These are phyloP conservation scores for Mugil cephalus DNA, from an alignment of 2,113 vertebrate genomes.

Conservation along the genomic window DNA sequence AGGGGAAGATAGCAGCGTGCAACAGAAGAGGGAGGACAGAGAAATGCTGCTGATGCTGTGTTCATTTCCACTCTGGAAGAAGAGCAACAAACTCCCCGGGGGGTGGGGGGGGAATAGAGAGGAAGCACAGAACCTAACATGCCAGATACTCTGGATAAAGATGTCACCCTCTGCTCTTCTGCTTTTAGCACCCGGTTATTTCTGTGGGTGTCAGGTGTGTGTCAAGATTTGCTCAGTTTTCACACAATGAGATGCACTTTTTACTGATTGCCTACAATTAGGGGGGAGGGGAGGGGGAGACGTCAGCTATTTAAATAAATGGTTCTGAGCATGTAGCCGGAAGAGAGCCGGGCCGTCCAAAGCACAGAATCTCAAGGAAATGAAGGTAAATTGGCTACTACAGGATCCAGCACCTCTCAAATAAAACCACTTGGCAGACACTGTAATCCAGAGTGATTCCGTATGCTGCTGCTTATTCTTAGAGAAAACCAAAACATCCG, in stretches of 20 bases:
- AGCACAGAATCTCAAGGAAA: constrained; percentile 10
- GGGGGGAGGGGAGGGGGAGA: constrained; percentile 38
- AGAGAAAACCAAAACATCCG: neutral
- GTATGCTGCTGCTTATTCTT: neutral
- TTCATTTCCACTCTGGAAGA: constrained; percentile 19
- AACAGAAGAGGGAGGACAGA: constrained; percentile 25
- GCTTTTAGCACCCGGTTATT: constrained; percentile 15
- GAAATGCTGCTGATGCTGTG: constrained; percentile 23
- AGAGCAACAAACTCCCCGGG: constrained; percentile 33
- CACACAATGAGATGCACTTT: constrained; percentile 47
- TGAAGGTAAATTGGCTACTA: neutral
- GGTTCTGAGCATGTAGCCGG: constrained; percentile 11
- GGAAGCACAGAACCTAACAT: neutral
- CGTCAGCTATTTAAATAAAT: constrained; percentile 44
- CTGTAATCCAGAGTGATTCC: neutral
- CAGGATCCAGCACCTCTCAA: neutral
- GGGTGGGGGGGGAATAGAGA: constrained; percentile 16
- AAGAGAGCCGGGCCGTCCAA: constrained; percentile 36
- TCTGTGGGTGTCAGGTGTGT: neutral
- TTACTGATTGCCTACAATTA: constrained; percentile 49
- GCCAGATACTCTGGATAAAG: neutral
- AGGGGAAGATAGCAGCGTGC: constrained; percentile 41
- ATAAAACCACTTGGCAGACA: constrained; percentile 2
- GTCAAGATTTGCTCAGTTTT: constrained; percentile 34
- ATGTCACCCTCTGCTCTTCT: neutral